Evolutionary conservation across 2,113 vertebrate genomes (phyloP), one percentile per base, ranked within the genome.

Genomic region (Corvus cornix): DNA sequence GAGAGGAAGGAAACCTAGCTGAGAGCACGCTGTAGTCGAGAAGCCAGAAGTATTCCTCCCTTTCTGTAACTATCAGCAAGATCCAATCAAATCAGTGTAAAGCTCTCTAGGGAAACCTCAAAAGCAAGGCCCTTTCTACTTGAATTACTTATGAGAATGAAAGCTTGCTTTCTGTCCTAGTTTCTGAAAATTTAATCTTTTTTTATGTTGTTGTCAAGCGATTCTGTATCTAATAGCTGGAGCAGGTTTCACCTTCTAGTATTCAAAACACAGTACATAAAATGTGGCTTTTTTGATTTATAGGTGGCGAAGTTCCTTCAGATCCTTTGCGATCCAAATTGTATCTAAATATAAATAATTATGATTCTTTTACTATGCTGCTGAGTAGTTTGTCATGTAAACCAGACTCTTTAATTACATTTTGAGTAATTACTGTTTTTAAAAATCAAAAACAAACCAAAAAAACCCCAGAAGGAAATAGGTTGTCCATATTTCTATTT

Each of bases 111-210:
- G 84, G 92, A 96, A 94, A 79, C 69, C 69, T 93, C 84, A 89
- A 89, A 89, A 92, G 39, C 55, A 82, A 81, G 43, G 17, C 56
- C 23, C 43, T 78, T 95, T 91, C 90, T 64, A 35, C 66, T 62
- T 89, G 93, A 96, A 91, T 94, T 95, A 81, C 48, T 96, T 81
- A 89, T 2, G 56, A 95, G 73, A 37, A 68, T 82, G 72, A 92
- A 90, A 87, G 88, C 80, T 84, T 68, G 56, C 49, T 89, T 76
- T 27, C n/a, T 91, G 62, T 75, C 77, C 88, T 52, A 43, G 49
- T 93, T 95, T 89, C 84, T 89, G 70, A 76, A 87, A 89, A 89
- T 79, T 46, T 85, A 33, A 31, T 84, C 28, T 46, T 22, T 78
- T 67, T 56, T 35, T 22, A 8, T 53, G 58, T n/a, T 85, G 41